phyloP scores from a whole-genome alignment of 2,113 vertebrate genomes.

The Fukomys damarensis region DNA sequence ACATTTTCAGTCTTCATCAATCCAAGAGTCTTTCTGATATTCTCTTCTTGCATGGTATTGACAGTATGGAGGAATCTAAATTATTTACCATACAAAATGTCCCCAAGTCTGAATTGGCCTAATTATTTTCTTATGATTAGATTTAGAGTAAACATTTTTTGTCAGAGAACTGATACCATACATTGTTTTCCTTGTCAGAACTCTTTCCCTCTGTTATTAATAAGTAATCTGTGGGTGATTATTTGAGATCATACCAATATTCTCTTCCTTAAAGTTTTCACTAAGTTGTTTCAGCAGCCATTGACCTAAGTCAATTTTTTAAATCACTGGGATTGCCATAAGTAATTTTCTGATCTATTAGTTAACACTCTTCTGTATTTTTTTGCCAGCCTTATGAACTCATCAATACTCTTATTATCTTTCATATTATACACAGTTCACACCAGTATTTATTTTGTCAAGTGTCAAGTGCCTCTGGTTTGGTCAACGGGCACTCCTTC shows the following conservation, averaged over 20 bases:
- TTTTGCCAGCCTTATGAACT: neutral
- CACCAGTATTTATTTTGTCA: neutral
- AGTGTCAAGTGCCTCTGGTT: neutral
- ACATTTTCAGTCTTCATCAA: neutral
- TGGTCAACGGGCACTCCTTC: neutral
- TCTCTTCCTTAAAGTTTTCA: neutral
- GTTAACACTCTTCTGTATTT: neutral
- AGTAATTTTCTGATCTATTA: neutral
- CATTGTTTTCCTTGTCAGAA: neutral
- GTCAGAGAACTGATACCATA: neutral
- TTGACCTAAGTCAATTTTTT: neutral
- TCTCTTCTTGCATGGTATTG: neutral
- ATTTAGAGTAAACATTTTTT: neutral
- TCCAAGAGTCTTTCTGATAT: neutral
- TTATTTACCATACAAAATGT: neutral
- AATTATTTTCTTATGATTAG: neutral
- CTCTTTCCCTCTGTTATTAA: neutral
- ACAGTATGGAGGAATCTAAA: neutral
- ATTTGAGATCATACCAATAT: neutral
- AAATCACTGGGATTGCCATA: neutral
- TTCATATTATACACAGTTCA: neutral
- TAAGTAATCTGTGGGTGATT: neutral
- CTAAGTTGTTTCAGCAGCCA: neutral
- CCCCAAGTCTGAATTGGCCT: neutral
- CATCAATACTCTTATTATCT: neutral